Percentiles rank a stretch among this genome's conserved stretches.
These are phyloP conservation scores for Parapsyche elsis DNA, from an alignment of 1,140 invertebrate genomes.

Conservation along the genomic window DNA sequence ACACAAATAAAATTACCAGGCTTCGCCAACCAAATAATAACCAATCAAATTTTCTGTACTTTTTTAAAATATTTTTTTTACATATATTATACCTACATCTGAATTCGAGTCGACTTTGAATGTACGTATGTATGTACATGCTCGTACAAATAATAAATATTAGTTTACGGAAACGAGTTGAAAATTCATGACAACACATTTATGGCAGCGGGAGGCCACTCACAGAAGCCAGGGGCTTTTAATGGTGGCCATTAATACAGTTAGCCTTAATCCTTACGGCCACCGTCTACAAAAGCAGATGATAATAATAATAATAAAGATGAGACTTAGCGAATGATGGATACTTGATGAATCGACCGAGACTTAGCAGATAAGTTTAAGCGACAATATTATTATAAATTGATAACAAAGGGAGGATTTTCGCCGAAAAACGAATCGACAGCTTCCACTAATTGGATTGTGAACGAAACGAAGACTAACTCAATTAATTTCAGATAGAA, in stretches of 20 bases:
- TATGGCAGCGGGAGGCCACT: neutral
- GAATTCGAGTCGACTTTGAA: neutral
- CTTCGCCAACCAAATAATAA: neutral
- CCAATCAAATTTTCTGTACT: neutral
- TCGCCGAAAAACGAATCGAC: no score
- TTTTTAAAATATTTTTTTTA: constrained; percentile 1
- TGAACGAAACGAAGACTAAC: no score
- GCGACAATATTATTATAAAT: no score
- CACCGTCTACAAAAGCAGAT: constrained; percentile 31
- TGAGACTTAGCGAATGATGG: constrained; percentile 26
- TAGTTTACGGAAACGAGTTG: constrained; percentile 9
- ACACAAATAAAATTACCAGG: neutral
- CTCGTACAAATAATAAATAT: neutral
- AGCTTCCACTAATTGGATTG: no score
- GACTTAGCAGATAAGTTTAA: neutral
- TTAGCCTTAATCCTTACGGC: constrained; percentile 19
- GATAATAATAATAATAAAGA: constrained; percentile 39
- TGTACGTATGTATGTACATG: constrained; percentile 4
- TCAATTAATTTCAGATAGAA: no score
- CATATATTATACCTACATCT: neutral
- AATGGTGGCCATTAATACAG: constrained; percentile 38
- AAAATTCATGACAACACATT: neutral
- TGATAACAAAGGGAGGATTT: no score
- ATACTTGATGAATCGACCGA: constrained; percentile 20
- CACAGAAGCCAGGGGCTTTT: constrained; percentile 14